A percentile compares a stretch with the other conserved stretches of the same genome.
phyloP scores from a whole-genome alignment of 2,888 invertebrate species.

The Invenusta paracnida region DNA sequence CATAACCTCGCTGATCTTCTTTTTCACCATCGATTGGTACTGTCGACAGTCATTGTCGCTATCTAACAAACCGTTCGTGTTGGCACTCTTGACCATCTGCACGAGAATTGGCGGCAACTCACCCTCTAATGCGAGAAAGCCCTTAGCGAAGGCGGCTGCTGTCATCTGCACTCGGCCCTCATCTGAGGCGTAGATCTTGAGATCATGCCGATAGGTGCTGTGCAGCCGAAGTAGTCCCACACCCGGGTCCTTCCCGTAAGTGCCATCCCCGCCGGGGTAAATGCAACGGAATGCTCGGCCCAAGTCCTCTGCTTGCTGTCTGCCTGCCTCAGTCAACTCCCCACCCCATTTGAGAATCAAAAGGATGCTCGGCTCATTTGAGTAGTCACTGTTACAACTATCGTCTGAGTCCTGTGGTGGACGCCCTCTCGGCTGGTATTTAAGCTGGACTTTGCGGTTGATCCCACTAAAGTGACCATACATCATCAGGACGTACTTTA shows the following conservation, averaged over 20 bases:
- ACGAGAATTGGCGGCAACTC: slow-evolving; percentile 96
- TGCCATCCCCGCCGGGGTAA: slow-evolving; percentile 44
- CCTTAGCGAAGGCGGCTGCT: slow-evolving; percentile 90
- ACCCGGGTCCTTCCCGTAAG: slow-evolving; percentile 84
- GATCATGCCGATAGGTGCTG: slow-evolving; percentile 94
- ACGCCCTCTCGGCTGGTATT: slow-evolving; percentile 63
- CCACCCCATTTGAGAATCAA: slow-evolving; percentile 99
- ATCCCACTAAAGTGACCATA: slow-evolving; percentile 79
- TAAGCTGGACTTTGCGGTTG: slow-evolving; percentile 98
- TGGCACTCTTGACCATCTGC: slow-evolving; percentile 95
- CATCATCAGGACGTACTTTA: slow-evolving; percentile 63
- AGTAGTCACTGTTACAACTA: neutral
- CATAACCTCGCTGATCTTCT: slow-evolving; percentile 83
- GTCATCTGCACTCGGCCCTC: slow-evolving; percentile 99
- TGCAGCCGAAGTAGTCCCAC: slow-evolving; percentile 87
- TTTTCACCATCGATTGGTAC: slow-evolving; percentile 73
- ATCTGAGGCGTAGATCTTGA: slow-evolving; percentile 98
- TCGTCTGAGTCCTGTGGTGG: neutral
- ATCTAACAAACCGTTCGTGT: slow-evolving; percentile 83
- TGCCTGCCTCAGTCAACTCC: slow-evolving; percentile 92
- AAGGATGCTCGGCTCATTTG: slow-evolving; percentile 64
- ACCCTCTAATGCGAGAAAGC: slow-evolving; percentile 89
- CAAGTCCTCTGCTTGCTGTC: slow-evolving; percentile 91
- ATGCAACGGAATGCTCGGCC: slow-evolving; percentile 81
- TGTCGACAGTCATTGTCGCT: slow-evolving; percentile 84